Conservation (phyloP, 2,113 vertebrate genomes). For the Tupaia chinensis region DNA sequence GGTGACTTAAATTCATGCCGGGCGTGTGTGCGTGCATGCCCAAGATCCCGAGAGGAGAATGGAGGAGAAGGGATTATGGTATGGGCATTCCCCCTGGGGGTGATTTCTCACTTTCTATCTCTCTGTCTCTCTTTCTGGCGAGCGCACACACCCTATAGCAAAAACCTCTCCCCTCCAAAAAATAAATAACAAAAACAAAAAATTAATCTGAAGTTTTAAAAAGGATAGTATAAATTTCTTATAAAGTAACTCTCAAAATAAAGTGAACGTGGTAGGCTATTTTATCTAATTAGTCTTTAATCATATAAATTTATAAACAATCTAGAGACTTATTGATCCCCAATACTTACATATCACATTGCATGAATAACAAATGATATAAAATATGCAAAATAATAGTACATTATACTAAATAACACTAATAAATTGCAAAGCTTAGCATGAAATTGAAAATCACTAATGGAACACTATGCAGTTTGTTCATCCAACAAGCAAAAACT, state of each 20-base stretch:
- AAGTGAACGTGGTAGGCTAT: background rate
- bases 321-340: slow-evolving; percentile 82
- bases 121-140: too few species aligned
- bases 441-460: slow-evolving; percentile 90
- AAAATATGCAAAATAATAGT: slow-evolving; percentile 91
- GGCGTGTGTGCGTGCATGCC: too few species aligned
- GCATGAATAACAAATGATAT: slow-evolving; percentile 85
- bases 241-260: slow-evolving; percentile 32
- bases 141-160: too few species aligned
- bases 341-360: slow-evolving; percentile 82
- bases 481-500: slow-evolving; percentile 84
- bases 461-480: slow-evolving; percentile 83
- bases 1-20: too few species aligned
- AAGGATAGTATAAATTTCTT: slow-evolving; percentile 37
- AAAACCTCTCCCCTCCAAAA: too few species aligned
- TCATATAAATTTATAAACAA: slow-evolving; percentile 75
- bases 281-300: slow-evolving; percentile 61
- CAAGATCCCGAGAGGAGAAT: too few species aligned
- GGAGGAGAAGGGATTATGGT: too few species aligned
- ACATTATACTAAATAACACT: slow-evolving; percentile 88
- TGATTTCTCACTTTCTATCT: too few species aligned
- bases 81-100: too few species aligned
- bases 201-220: background rate
- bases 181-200: too few species aligned
- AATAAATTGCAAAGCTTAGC: slow-evolving; percentile 91